Conservation (phyloP, 2,888 invertebrate species). For the Netelia inedita region DNA sequence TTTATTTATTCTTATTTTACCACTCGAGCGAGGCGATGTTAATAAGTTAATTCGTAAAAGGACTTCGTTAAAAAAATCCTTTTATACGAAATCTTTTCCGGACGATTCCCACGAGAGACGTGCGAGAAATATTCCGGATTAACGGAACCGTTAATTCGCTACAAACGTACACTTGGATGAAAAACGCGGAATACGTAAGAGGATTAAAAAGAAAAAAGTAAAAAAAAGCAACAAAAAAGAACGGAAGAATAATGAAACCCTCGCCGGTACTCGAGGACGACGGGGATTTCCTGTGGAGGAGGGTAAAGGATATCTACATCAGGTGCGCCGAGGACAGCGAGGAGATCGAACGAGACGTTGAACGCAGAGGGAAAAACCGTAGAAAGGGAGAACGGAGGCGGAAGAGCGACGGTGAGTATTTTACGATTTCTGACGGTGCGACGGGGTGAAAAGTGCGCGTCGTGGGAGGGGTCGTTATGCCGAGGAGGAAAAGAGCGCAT, state of each 20-base stretch:
- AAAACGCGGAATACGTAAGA: conserved; percentile 22
- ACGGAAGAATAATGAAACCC: conserved; percentile 34
- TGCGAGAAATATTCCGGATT: conserved; percentile 45
- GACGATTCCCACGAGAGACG: conserved; percentile 27
- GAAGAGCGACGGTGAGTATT: conserved; percentile 48
- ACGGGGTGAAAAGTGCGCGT: conserved; percentile 63
- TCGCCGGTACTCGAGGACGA: conserved; percentile 33
- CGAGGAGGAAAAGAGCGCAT: conserved; percentile 74
- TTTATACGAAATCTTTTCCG: background rate
- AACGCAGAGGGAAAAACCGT: conserved; percentile 23
- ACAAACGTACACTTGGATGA: conserved; percentile 27
- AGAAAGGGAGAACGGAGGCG: conserved; percentile 10
- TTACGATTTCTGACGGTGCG: conserved; percentile 55
- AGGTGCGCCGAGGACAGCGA: conserved; percentile 39
- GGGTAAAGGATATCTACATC: conserved; percentile 63
- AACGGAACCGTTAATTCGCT: conserved; percentile 57
- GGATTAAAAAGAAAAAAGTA: background rate
- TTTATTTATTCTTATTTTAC: background rate
- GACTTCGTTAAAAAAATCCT: conserved; percentile 18
- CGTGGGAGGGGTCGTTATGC: conserved; percentile 24
- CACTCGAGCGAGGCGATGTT: too few species aligned
- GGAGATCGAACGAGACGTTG: conserved; percentile 27
- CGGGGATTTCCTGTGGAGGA: conserved; percentile 48
- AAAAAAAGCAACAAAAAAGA: background rate
- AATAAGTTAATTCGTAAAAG: background rate